phyloP scores from a whole-genome alignment of 2,888 invertebrate genomes.

The Eurytoma californica region DNA sequence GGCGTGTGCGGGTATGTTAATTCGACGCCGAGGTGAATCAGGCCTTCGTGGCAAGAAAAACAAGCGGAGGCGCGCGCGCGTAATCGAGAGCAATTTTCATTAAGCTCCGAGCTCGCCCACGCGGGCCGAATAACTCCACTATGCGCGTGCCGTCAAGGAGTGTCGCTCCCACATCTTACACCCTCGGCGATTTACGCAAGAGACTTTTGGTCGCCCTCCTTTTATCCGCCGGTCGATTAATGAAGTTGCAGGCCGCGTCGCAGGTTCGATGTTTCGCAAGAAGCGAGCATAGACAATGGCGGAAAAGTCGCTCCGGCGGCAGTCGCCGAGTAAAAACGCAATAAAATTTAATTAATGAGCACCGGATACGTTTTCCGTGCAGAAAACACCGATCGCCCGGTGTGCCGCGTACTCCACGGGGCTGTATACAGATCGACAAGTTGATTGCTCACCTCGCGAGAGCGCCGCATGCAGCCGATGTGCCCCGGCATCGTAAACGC shows the following conservation, averaged over 20 bases:
- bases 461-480: neutral
- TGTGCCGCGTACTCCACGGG: no score
- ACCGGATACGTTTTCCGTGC: slow-evolving; percentile 33
- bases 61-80: neutral
- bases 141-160: neutral
- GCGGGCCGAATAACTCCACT: neutral
- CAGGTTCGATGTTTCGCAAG: neutral
- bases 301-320: neutral
- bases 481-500: slow-evolving; percentile 8
- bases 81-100: slow-evolving; percentile 41
- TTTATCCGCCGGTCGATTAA: neutral
- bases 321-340: slow-evolving; percentile 1
- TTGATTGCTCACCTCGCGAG: slow-evolving; percentile 47
- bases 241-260: neutral
- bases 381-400: slow-evolving; percentile 6
- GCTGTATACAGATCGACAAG: slow-evolving; percentile 31
- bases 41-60: neutral
- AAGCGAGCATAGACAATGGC: slow-evolving; percentile 1
- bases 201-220: no score
- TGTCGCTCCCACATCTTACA: no score
- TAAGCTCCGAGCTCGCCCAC: slow-evolving; percentile 2
- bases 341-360: slow-evolving; percentile 52
- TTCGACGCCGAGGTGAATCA: slow-evolving; percentile 21
- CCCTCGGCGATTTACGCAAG: no score
- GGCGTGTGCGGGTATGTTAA: no score